These are phyloP conservation scores for Drosophila maculinotata DNA, from an alignment of 2,888 invertebrate species.

Conservation along the genomic window DNA sequence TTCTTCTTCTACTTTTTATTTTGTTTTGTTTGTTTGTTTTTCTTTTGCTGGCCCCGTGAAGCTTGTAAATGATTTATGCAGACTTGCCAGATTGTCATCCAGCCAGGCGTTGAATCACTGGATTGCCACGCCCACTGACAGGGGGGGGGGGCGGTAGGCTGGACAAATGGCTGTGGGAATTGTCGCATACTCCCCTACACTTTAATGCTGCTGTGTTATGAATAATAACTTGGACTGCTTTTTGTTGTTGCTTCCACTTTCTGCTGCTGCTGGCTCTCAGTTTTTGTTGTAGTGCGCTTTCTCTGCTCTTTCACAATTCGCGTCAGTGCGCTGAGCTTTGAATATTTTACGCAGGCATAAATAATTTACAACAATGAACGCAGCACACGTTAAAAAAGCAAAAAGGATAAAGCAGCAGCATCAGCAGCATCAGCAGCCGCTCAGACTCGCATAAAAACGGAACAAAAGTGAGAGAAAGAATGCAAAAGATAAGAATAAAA, in stretches of 20 bases:
- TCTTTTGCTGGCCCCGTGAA: slow-evolving; percentile 27
- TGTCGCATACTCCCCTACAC: slow-evolving; percentile 79
- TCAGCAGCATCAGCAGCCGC: too few species aligned
- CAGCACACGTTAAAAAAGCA: slow-evolving; percentile 74
- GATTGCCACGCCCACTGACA: slow-evolving; percentile 13
- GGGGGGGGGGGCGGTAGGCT: slow-evolving; percentile 22
- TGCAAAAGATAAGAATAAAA: slow-evolving; percentile 76
- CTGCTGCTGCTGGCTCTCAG: slow-evolving; percentile 11
- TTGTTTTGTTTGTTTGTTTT: slow-evolving; percentile 16
- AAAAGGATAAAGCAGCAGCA: slow-evolving; percentile 75
- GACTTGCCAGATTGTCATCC: slow-evolving; percentile 54
- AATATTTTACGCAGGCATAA: slow-evolving; percentile 82
- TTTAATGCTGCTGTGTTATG: slow-evolving; percentile 83
- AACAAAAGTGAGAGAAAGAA: slow-evolving; percentile 66
- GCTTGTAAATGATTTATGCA: slow-evolving; percentile 76
- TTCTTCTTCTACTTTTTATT: slow-evolving; percentile 26
- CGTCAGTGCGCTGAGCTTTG: slow-evolving; percentile 71
- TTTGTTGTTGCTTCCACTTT: slow-evolving; percentile 43
- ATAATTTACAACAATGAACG: slow-evolving; percentile 81
- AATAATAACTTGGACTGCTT: slow-evolving; percentile 82
- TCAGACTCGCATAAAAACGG: slow-evolving; percentile 49
- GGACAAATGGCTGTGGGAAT: slow-evolving; percentile 78
- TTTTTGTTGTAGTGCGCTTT: slow-evolving; percentile 50
- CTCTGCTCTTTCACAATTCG: slow-evolving; percentile 48
- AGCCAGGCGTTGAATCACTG: slow-evolving; percentile 12